Evolutionary conservation across 2,797 vertebrate species (phyloP).

Genomic region (Naso thynnoides): DNA sequence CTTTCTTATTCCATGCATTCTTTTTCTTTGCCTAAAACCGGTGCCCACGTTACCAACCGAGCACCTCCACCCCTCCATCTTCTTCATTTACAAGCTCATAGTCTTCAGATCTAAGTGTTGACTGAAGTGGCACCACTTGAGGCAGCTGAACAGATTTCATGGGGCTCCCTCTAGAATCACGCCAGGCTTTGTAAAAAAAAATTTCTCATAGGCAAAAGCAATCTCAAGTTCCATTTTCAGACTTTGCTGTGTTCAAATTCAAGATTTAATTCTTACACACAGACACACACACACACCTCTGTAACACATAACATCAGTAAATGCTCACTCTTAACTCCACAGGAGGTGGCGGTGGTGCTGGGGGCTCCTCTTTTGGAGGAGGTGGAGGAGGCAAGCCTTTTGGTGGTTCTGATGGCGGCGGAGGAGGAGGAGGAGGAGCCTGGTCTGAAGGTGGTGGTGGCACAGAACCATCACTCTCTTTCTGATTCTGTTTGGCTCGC

Average conservation of each 20-base stretch:
- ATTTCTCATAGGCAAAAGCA: neutral
- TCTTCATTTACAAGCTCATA: neutral
- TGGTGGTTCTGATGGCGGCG: slow-evolving; percentile 79
- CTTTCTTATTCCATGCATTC: neutral
- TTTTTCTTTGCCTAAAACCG: neutral
- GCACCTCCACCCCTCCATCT: neutral
- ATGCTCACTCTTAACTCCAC: slow-evolving; percentile 85
- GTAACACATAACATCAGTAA: neutral
- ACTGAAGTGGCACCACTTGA: neutral
- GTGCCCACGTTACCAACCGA: neutral
- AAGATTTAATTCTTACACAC: neutral
- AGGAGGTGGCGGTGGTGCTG: slow-evolving; percentile 86
- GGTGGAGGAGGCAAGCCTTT: slow-evolving; percentile 87
- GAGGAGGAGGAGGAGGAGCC: slow-evolving; percentile 75
- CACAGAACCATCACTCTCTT: slow-evolving; percentile 38
- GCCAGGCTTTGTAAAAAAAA: neutral
- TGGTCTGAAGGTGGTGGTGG: slow-evolving; percentile 54
- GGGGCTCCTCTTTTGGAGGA: slow-evolving; percentile 87
- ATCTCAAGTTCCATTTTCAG: neutral
- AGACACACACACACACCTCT: neutral
- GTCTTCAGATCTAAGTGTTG: no score
- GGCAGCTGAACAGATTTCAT: neutral
- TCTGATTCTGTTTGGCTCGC: slow-evolving; percentile 85
- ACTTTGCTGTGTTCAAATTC: neutral
- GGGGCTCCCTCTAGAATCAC: neutral